Base-by-base conservation (phyloP, 2,888 invertebrate genomes). In the Eutolmus rufibarbis region DNA sequence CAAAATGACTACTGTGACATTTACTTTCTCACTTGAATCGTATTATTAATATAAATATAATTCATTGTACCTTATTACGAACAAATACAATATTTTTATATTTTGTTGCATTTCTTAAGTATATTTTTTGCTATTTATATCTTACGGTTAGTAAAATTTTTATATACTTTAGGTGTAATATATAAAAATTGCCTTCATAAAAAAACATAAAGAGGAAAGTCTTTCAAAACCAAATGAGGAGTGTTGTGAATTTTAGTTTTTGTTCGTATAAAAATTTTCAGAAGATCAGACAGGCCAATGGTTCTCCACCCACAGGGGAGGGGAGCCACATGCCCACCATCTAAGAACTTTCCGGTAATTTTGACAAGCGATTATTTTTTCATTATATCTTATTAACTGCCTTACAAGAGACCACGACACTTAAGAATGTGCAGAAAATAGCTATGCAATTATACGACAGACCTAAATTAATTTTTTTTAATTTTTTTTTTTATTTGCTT, bases 11-110 rank as follows among this genome's bases (percentile, higher is more conserved):
- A 88, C 88, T 87, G 87, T 86, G 87, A 87, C 87, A 88, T 87
- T 88, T 87, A 88, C 79, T 85, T 78, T 78, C 31, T 86, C 31
- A 28, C 28, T 66, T 78, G 66, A 86, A 82, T 87, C 77, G 79
- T 78, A 78, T 86, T 84, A 78, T 66, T 81, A 51, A 87, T 86
- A 87, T 87, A 87, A 87, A 87, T 87, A 87, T 88, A 88, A 81
- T 88, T 88, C 87, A 88, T 88, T 88, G 87, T 88, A 88, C 88
- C 88, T 87, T 82, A 86, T 82, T 88, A 86, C 86, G 88, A 88
- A 88, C 88, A 88, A 88, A 88, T 88, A 86, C 85, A 74, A 78
- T 86, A 74, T 76, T 88, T 87, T 87, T 87, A 77, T 81, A 74
- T 87, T 76, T 88, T 81, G 51, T 85, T 87, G 79, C 81, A 76